These are phyloP conservation scores for Yasuhikotakia modesta DNA, from an alignment of 2,797 vertebrate species.

Conservation along the genomic window DNA sequence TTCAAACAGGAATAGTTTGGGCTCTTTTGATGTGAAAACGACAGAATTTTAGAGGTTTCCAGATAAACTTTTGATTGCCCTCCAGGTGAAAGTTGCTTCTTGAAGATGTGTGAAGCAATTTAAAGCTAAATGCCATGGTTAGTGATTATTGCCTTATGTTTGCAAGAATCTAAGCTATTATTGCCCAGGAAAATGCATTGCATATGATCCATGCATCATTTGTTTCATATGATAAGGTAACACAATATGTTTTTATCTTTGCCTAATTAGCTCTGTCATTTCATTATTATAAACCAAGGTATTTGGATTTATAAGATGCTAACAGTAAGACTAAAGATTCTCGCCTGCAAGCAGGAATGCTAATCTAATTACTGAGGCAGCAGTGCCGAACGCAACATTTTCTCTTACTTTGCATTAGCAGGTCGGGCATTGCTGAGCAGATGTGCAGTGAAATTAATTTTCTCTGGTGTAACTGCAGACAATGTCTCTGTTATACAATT, in stretches of 20 bases:
- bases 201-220: slow-evolving; percentile 78
- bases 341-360: slow-evolving; percentile 90
- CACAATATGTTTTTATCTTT: slow-evolving; percentile 97
- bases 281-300: slow-evolving; percentile 98
- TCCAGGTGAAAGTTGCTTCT: slow-evolving; percentile 64
- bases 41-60: slow-evolving; percentile 17
- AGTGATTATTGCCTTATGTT: slow-evolving; percentile 68
- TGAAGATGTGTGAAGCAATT: slow-evolving; percentile 55
- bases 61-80: slow-evolving; percentile 73
- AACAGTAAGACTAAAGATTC: slow-evolving; percentile 89
- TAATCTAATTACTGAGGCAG: slow-evolving; percentile 99
- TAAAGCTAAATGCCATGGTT: slow-evolving; percentile 59
- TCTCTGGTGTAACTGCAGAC: slow-evolving; percentile 99
- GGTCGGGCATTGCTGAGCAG: slow-evolving; percentile 92
- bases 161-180: slow-evolving; percentile 71
- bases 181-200: slow-evolving; percentile 83
- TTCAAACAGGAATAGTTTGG: not conserved
- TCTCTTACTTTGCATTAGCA: slow-evolving; percentile 96
- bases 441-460: slow-evolving; percentile 99
- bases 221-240: slow-evolving; percentile 88
- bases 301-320: slow-evolving; percentile 80
- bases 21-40: not conserved
- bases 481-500: slow-evolving; percentile 96
- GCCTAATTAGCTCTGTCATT: slow-evolving; percentile 93
- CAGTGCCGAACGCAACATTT: slow-evolving; percentile 93